Evolutionary conservation across 1,140 invertebrate genomes (phyloP), one percentile per base, ranked within the genome.

Genomic region (Planococcus citri): DNA sequence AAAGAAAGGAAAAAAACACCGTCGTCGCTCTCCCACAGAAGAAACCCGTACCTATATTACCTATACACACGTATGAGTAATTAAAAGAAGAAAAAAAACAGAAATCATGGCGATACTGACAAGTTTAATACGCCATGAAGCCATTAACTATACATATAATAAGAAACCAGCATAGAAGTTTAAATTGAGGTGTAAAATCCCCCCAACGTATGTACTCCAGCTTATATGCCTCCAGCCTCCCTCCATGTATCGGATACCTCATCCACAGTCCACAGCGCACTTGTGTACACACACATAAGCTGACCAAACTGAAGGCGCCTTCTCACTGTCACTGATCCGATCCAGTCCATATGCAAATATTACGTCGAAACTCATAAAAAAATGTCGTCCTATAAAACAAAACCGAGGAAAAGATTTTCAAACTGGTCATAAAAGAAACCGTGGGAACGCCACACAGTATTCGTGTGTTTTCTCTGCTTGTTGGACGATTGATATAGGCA

Each of bases 401-500:
- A 64, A 64, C 25, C 22, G 25, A 64, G 20, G 6, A 25, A 64
- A 64, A 25, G 20, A 64, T 64, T 64, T 64, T 64, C 10, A 22
- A 68, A 68, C 27, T 68, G 68, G 60, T 64, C 60, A 64, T 64
- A 64, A 64, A 64, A 64, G 60, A 64, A 64, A 64, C 60, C 60
- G 60, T 64, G 60, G 60, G 60, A 64, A 64, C 25, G 60, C 10
- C 3, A n/a, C n/a, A n/a, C n/a, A 3, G 41, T 51, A 51, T 33
- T 33, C 29, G 29, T 33, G 29, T 33, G n/a, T n/a, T n/a, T n/a
- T n/a, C n/a, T n/a, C n/a, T n/a, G n/a, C n/a, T 33, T 33, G 29
- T 17, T 58, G 51, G n/a, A n/a, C 51, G 4, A 6, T 58, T n/a
- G 3, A 58, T 58, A 58, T 58, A 33, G 4, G n/a, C n/a, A n/a